These are phyloP conservation scores for Toxonevra muliebris DNA, from an alignment of 2,888 invertebrate species.

Conservation along the genomic window DNA sequence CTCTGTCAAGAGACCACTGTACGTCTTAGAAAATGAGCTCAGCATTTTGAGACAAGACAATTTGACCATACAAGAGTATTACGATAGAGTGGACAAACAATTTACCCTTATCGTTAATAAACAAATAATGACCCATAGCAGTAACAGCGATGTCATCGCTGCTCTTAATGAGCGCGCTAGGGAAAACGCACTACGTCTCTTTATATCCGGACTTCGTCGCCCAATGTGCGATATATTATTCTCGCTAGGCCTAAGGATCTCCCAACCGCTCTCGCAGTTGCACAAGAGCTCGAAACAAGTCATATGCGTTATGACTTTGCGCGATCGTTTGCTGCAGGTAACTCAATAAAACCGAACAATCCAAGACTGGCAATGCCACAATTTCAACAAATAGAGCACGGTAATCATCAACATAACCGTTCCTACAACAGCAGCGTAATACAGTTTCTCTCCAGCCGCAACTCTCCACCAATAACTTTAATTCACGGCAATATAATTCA, in stretches of 20 bases:
- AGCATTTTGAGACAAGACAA: constrained; percentile 14
- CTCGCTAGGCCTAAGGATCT: constrained; percentile 5
- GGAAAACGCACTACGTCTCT: constrained; percentile 15
- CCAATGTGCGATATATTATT: constrained; percentile 18
- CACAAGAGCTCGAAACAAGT: constrained; percentile 17
- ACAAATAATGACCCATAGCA: constrained; percentile 17
- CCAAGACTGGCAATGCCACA: constrained; percentile 5
- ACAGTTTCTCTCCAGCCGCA: too few species aligned
- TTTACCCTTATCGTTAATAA: constrained; percentile 19
- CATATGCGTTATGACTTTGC: constrained; percentile 17
- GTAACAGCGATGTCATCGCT: constrained; percentile 6
- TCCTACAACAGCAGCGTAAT: constrained; percentile 6
- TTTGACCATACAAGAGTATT: constrained; percentile 9
- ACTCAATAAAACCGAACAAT: constrained; percentile 14
- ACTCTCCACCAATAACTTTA: too few species aligned
- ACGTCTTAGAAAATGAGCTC: constrained; percentile 21
- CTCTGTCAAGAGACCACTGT: constrained; percentile 27
- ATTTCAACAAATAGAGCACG: constrained; percentile 11
- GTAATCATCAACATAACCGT: background rate
- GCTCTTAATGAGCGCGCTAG: constrained; percentile 16
- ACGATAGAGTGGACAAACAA: constrained; percentile 15
- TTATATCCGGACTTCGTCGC: constrained; percentile 18
- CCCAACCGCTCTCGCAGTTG: constrained; percentile 10
- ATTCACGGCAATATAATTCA: background rate
- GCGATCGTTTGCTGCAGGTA: constrained; percentile 16